These are phyloP conservation scores for Osmoderma eremita DNA, from an alignment of 2,888 invertebrate genomes.

Conservation along the genomic window DNA sequence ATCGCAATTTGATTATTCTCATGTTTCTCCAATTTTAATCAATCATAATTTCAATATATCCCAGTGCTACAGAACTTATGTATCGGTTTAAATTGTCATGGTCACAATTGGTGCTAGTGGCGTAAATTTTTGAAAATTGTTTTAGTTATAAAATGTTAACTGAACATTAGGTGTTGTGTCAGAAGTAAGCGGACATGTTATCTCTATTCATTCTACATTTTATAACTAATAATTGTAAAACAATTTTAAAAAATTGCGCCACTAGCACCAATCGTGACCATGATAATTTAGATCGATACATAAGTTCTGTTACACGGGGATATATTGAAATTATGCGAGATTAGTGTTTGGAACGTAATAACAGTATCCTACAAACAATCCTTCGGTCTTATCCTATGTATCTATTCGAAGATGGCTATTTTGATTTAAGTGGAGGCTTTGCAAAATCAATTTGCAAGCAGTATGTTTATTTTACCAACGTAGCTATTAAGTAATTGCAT, in stretches of 20 bases:
- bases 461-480: neutral
- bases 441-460: conserved; percentile 13
- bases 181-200: no score
- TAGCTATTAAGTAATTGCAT: neutral
- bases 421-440: conserved; percentile 6
- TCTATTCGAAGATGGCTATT: neutral
- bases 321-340: conserved; percentile 1
- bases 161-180: no score
- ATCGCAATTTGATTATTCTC: no score
- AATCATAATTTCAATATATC: no score
- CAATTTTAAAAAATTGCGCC: neutral
- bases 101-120: no score
- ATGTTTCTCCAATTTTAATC: no score
- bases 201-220: no score
- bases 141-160: no score
- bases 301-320: neutral
- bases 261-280: neutral
- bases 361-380: neutral
- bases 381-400: neutral
- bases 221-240: no score
- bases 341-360: conserved; percentile 4
- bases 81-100: no score
- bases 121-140: no score
- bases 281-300: neutral
- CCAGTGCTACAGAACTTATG: no score